phyloP scores from a whole-genome alignment of 1,140 invertebrate species.

The Solenopsis fugax region DNA sequence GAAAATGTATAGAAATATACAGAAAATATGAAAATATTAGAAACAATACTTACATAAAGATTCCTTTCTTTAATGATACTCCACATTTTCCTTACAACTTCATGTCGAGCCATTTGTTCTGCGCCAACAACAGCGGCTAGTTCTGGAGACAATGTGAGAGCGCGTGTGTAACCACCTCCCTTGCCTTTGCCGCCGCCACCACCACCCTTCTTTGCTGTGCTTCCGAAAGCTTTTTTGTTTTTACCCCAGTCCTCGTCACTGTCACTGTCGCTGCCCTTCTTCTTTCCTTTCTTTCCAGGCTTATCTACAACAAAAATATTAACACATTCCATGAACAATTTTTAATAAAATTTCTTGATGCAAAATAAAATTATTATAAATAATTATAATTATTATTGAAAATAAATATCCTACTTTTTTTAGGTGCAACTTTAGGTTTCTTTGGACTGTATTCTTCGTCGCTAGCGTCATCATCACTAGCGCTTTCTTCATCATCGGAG shows the following conservation, averaged over 20 bases:
- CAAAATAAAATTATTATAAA: neutral
- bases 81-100: slow-evolving; percentile 97
- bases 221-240: slow-evolving; percentile 86
- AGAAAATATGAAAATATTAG: neutral
- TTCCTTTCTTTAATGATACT: slow-evolving; percentile 96
- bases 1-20: slow-evolving; percentile 9
- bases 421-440: slow-evolving; percentile 86
- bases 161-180: slow-evolving; percentile 93
- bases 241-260: slow-evolving; percentile 93
- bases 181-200: slow-evolving; percentile 89
- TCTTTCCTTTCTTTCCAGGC: slow-evolving; percentile 88
- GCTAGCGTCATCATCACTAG: slow-evolving; percentile 89
- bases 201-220: slow-evolving; percentile 85
- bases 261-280: slow-evolving; percentile 92
- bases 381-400: too few species aligned
- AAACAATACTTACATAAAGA: slow-evolving; percentile 89
- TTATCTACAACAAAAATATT: slow-evolving; percentile 74
- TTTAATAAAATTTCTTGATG: neutral
- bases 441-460: slow-evolving; percentile 91
- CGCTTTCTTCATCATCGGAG: slow-evolving; percentile 89
- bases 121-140: slow-evolving; percentile 94
- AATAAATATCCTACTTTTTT: slow-evolving; percentile 80
- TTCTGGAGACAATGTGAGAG: slow-evolving; percentile 94
- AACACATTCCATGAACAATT: neutral
- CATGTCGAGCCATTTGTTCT: slow-evolving; percentile 94